These are phyloP conservation scores for Platysternon megacephalum DNA, from an alignment of 2,113 vertebrate species.

Conservation along the genomic window DNA sequence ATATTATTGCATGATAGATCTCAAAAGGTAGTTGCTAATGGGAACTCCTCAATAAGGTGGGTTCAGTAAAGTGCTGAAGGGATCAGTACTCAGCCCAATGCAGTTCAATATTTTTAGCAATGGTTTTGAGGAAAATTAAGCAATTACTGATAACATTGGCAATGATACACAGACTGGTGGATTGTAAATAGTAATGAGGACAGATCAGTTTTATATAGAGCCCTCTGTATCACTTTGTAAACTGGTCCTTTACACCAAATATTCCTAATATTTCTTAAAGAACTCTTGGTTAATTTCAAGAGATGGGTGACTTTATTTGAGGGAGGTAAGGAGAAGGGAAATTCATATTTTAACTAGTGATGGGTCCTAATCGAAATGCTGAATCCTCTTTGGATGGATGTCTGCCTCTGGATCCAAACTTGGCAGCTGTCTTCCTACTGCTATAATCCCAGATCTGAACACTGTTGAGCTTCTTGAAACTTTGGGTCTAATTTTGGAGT, in stretches of 20 bases:
- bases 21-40: background rate
- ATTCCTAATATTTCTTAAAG: background rate
- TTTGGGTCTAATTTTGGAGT: background rate
- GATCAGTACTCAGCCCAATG: conserved; percentile 19
- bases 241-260: background rate
- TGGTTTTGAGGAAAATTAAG: background rate
- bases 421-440: background rate
- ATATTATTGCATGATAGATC: background rate
- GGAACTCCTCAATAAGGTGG: background rate
- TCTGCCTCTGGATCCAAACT: background rate
- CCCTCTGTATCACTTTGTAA: background rate
- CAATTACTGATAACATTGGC: background rate
- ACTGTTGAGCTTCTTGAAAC: background rate
- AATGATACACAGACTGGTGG: background rate
- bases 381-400: background rate
- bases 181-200: background rate
- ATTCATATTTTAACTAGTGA: background rate
- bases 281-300: background rate
- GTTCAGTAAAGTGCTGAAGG: background rate
- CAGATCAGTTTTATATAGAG: background rate
- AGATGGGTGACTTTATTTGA: background rate
- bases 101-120: background rate
- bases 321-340: background rate
- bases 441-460: background rate
- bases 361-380: background rate